A percentile compares a stretch with the other conserved stretches of the same genome.
These are phyloP conservation scores for Drosophila niveifrons DNA, from an alignment of 2,888 invertebrate species.

Conservation along the genomic window DNA sequence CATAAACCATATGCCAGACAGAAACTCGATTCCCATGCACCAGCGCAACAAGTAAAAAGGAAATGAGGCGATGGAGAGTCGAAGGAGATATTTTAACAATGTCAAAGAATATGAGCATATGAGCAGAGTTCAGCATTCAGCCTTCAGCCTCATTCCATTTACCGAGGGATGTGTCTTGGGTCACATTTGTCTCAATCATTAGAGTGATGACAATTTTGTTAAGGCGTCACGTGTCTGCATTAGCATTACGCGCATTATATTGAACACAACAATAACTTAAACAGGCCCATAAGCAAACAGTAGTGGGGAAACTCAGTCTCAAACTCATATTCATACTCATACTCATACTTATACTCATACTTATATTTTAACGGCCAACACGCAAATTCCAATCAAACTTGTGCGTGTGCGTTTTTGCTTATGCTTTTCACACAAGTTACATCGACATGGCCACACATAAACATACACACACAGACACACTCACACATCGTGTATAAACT, in stretches of 20 bases:
- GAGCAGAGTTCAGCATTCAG: slow-evolving; percentile 4
- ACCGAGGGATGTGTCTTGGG: neutral
- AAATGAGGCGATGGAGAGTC: neutral
- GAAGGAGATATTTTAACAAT: neutral
- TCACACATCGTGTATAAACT: neutral
- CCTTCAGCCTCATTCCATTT: slow-evolving; percentile 5
- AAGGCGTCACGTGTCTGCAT: slow-evolving; percentile 58
- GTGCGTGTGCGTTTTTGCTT: slow-evolving; percentile 21
- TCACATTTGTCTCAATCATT: slow-evolving; percentile 59
- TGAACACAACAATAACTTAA: slow-evolving; percentile 41
- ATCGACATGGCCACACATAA: slow-evolving; percentile 1
- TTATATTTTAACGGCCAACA: neutral
- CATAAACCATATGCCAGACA: slow-evolving; percentile 35
- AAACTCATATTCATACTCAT: neutral
- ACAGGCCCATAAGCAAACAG: neutral
- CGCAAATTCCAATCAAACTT: slow-evolving; percentile 51
- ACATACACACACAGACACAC: neutral
- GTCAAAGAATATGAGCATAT: neutral
- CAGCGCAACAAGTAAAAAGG: slow-evolving; percentile 17
- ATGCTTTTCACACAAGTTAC: slow-evolving; percentile 8
- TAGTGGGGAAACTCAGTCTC: neutral
- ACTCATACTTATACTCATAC: neutral
- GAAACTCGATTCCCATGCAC: slow-evolving; percentile 31
- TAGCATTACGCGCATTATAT: slow-evolving; percentile 45
- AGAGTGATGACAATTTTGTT: slow-evolving; percentile 40